Percentiles rank a stretch among this genome's conserved stretches.
Conservation (phyloP, 2,888 invertebrate species). For the Platerodrilus igneus region DNA sequence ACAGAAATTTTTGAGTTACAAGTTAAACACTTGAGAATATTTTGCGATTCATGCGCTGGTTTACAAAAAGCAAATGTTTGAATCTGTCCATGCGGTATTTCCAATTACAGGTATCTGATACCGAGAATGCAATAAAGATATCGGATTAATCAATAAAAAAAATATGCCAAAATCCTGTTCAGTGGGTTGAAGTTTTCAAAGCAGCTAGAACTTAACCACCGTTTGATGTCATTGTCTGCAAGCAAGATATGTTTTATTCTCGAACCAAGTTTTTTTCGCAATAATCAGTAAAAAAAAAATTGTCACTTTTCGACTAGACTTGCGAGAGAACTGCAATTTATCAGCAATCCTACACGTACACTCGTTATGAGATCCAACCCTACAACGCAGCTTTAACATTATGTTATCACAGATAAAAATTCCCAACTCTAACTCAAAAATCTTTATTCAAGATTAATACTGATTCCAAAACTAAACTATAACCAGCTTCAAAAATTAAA, state of each 20-base stretch:
- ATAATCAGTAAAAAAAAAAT: slow-evolving; percentile 16
- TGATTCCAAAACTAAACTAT: slow-evolving; percentile 8
- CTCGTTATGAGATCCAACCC: slow-evolving; percentile 6
- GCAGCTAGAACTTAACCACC: slow-evolving; percentile 18
- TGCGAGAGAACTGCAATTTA: slow-evolving; percentile 16
- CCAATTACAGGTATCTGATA: slow-evolving; percentile 32
- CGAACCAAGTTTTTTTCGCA: slow-evolving; percentile 13
- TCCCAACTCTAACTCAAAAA: too few species aligned
- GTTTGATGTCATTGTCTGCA: too few species aligned
- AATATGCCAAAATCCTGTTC: slow-evolving; percentile 24
- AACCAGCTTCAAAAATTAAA: slow-evolving; percentile 9
- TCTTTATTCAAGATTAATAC: too few species aligned
- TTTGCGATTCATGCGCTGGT: slow-evolving; percentile 33
- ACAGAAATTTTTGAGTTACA: background rate
- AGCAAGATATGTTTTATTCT: too few species aligned
- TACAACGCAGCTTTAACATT: slow-evolving; percentile 4
- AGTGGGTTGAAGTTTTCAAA: slow-evolving; percentile 27
- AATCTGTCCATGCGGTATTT: slow-evolving; percentile 29
- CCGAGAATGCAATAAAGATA: slow-evolving; percentile 30
- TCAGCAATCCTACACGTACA: slow-evolving; percentile 14
- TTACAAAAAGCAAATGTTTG: slow-evolving; percentile 24
- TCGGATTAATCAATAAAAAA: slow-evolving; percentile 27
- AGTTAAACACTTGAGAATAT: slow-evolving; percentile 24
- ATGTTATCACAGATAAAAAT: slow-evolving; percentile 4
- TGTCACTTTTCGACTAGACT: slow-evolving; percentile 21